Evolutionary conservation across 2,113 vertebrate species (phyloP).

Genomic region (Oryctolagus cuniculus): DNA sequence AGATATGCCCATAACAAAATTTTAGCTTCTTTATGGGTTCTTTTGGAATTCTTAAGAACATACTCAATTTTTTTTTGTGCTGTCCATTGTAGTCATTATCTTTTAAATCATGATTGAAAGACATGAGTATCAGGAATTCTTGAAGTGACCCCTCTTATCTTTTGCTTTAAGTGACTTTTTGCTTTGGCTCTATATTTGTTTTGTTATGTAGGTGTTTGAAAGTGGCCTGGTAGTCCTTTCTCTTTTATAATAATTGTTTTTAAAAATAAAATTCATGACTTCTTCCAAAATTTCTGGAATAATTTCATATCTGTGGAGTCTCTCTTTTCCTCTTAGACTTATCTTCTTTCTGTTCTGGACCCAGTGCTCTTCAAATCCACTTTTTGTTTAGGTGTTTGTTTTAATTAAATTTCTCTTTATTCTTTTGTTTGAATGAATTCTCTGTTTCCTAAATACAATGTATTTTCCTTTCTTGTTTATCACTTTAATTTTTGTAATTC

Average conservation of each 20-base stretch:
- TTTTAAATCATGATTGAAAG: background rate
- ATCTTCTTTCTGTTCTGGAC: background rate
- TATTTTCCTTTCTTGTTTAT: background rate
- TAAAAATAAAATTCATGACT: background rate
- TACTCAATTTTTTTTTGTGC: slow-evolving; percentile 15
- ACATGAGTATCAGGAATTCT: background rate
- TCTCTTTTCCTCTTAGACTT: background rate
- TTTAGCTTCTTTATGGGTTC: background rate
- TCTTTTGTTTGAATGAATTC: background rate
- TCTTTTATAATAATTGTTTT: background rate
- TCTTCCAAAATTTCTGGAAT: background rate
- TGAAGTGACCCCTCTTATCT: background rate
- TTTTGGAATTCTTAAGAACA: background rate
- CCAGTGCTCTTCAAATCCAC: background rate
- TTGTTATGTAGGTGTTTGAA: background rate
- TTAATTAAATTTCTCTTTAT: background rate
- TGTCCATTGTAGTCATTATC: background rate
- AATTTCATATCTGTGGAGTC: background rate
- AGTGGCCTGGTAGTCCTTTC: background rate
- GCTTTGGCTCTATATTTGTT: background rate
- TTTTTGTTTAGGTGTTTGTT: background rate
- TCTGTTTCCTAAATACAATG: background rate
- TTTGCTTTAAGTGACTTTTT: background rate
- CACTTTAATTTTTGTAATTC: background rate
- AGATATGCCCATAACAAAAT: background rate